Percentiles rank a stretch among this genome's conserved stretches.
Evolutionary conservation across 2,113 vertebrate species (phyloP).

Genomic region (Zosterops japonicus): DNA sequence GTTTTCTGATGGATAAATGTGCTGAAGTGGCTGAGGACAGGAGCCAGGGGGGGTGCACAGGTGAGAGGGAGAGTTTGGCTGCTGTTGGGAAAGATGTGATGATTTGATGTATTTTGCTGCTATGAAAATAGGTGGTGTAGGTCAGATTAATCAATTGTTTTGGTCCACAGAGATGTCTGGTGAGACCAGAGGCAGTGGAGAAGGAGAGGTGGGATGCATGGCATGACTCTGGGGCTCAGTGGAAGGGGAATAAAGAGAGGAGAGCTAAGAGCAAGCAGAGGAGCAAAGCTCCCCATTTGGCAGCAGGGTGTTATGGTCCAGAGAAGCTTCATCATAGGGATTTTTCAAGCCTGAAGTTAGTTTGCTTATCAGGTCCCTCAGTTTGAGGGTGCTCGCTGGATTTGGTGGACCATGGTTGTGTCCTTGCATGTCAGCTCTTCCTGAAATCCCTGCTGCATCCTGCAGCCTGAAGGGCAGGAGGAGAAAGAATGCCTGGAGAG

Average conservation of each 20-base stretch:
- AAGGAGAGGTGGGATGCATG: background rate
- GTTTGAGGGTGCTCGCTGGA: background rate
- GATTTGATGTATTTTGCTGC: background rate
- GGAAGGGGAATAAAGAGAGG: background rate
- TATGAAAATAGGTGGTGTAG: background rate
- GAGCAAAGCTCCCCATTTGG: background rate
- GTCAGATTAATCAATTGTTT: background rate
- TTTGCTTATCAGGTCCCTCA: background rate
- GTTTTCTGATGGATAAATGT: background rate
- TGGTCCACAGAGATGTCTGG: background rate
- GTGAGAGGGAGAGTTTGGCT: background rate
- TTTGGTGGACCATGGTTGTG: background rate
- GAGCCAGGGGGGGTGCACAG: background rate
- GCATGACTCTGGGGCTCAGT: background rate
- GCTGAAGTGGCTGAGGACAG: background rate
- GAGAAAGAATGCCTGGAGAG: background rate
- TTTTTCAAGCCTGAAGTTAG: background rate
- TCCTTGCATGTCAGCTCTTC: background rate
- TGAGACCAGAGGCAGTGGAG: background rate
- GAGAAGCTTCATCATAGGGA: background rate
- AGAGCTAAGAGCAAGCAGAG: background rate
- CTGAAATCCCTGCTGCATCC: background rate
- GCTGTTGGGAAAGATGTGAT: background rate
- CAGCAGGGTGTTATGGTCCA: fast-evolving
- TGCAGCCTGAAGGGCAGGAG: background rate